Base-by-base conservation (phyloP, 2,888 invertebrate genomes). In the Eupithecia subumbrata region DNA sequence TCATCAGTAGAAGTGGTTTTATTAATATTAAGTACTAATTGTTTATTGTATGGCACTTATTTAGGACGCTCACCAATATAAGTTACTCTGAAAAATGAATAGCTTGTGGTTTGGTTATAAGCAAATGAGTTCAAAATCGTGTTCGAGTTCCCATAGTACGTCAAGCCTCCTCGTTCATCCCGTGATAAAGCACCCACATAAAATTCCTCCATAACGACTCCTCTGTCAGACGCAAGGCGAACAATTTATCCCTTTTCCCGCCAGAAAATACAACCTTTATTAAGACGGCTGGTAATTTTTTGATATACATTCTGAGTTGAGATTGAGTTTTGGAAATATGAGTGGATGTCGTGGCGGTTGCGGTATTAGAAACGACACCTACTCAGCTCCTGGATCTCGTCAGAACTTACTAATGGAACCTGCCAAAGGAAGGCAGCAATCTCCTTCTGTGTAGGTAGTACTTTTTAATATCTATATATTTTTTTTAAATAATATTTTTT, bases 201-300 rank as follows among this genome's bases (percentile, higher is more conserved):
- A 92, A 92, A 90, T 88, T 89, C 85, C 80, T 79, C 83, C 86
- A 87, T 90, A 92, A 92, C 88, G 91, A 89, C 90, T 89, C 84
- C 86, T 88, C 90, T 92, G 92, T 90, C 92, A 91, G 84, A 84
- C 86, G 84, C 92, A 92, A 89, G 71, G 89, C 86, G 85, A 85
- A 87, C 89, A 86, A 92, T 92, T 89, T 90, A 90, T 91, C 85
- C 87, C 80, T 84, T 84, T 83, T 81, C 81, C 79, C 80, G 77
- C 81, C 73, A 76, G 66, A 86, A 60, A 85, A 88, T 87, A 86
- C 75, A 80, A 71, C 80, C 82, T 85, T 88, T 88, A 88, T 87
- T 85, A 86, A 85, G 83, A 84, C 81, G 84, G 76, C 67, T 71
- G 76, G 84, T 86, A 86, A 87, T 86, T 88, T 86, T 67, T 86